These are phyloP conservation scores for Diorhabda elongata DNA, from an alignment of 1,140 invertebrate species.

Conservation along the genomic window DNA sequence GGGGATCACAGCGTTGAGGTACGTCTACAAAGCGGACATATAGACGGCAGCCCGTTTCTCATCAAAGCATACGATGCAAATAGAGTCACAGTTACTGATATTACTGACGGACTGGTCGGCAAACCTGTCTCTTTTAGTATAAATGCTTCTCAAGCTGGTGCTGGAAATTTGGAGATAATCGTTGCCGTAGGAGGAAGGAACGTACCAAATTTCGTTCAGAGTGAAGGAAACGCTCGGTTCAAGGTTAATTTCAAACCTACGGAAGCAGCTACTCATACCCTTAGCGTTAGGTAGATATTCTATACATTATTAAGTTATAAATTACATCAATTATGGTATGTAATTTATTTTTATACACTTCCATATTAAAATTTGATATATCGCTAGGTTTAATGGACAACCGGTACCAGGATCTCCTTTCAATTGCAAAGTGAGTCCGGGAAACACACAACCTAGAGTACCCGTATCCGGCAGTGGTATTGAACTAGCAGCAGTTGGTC, in stretches of 20 bases:
- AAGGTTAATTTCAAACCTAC: slow-evolving; percentile 96
- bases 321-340: too few relatives aligned
- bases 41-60: slow-evolving; percentile 91
- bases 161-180: slow-evolving; percentile 96
- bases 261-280: slow-evolving; percentile 79
- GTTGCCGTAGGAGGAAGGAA: slow-evolving; percentile 96
- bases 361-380: too few relatives aligned
- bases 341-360: too few relatives aligned
- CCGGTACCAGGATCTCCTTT: slow-evolving; percentile 91
- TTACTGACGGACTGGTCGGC: slow-evolving; percentile 81
- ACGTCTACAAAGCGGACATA: slow-evolving; percentile 71
- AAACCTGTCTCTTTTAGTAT: slow-evolving; percentile 91
- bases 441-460: slow-evolving; percentile 48
- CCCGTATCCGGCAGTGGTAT: slow-evolving; percentile 57
- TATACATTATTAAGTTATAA: too few relatives aligned
- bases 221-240: slow-evolving; percentile 94
- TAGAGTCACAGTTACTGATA: slow-evolving; percentile 86
- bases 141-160: slow-evolving; percentile 72
- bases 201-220: slow-evolving; percentile 97
- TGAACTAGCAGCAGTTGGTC: slow-evolving; percentile 55
- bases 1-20: slow-evolving; percentile 91
- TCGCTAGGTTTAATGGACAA: slow-evolving; percentile 86
- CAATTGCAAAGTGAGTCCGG: slow-evolving; percentile 68
- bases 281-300: slow-evolving; percentile 64
- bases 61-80: slow-evolving; percentile 93